Evolutionary conservation across 2,113 vertebrate genomes (phyloP).

Genomic region (Aspiorhynchus laticeps): DNA sequence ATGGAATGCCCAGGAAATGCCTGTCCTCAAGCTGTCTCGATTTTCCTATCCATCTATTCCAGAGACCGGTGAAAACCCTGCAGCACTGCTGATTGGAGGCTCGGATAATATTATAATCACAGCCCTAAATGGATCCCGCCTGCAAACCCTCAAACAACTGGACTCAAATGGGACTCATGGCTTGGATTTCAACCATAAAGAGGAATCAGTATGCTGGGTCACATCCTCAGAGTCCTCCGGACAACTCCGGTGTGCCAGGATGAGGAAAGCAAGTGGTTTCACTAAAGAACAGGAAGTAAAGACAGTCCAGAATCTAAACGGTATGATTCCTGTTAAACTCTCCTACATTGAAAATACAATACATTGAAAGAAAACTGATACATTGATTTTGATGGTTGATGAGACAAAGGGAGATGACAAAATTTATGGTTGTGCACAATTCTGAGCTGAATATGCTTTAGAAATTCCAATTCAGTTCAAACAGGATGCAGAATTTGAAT

Average conservation of each 20-base stretch:
- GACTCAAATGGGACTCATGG: conserved; percentile 82
- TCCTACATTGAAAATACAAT: neutral
- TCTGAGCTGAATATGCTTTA: neutral
- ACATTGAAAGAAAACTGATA: neutral
- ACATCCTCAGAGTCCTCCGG: conserved; percentile 82
- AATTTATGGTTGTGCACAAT: neutral
- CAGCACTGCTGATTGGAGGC: conserved; percentile 84
- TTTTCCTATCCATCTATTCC: conserved; percentile 40
- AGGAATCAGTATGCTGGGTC: conserved; percentile 89
- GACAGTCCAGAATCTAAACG: conserved; percentile 83
- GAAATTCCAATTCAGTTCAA: neutral
- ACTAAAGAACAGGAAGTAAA: conserved; percentile 81
- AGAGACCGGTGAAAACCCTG: conserved; percentile 85
- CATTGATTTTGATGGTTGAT: neutral
- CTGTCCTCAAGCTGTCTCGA: conserved; percentile 34
- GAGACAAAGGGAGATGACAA: neutral
- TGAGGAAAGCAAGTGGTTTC: conserved; percentile 76
- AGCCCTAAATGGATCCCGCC: conserved; percentile 84
- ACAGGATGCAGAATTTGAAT: neutral
- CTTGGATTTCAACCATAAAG: conserved; percentile 84
- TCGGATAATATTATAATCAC: conserved; percentile 82
- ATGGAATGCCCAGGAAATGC: conserved; percentile 28
- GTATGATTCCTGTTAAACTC: conserved; percentile 71
- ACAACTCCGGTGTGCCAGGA: conserved; percentile 83
- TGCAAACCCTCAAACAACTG: conserved; percentile 71